Percentiles rank a stretch among this genome's conserved stretches.
Conservation (phyloP, 1,140 invertebrate species). For the Eciton burchellii region DNA sequence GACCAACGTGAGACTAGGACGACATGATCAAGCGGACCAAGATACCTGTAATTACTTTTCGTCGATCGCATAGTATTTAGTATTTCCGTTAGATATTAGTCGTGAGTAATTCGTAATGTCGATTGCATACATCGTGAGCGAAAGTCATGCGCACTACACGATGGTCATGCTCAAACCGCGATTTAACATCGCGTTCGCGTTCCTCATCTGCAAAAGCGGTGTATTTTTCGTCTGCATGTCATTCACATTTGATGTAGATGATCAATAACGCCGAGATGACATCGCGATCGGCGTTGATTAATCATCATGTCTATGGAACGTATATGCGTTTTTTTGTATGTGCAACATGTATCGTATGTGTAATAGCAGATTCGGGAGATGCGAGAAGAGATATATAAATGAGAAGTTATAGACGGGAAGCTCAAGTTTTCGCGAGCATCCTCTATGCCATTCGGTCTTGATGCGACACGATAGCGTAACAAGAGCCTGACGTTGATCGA, state of each 20-base stretch:
- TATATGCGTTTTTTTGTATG: not conserved
- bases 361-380: conserved; percentile 11
- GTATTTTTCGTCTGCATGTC: conserved; percentile 8
- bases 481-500: not conserved
- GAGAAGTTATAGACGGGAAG: too few relatives aligned
- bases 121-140: conserved; percentile 33
- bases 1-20: conserved; percentile 28
- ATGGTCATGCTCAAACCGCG: conserved; percentile 21
- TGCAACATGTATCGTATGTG: not conserved
- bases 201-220: conserved; percentile 3
- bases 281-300: conserved; percentile 29
- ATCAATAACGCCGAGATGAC: not conserved
- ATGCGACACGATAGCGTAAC: conserved; percentile 1
- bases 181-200: conserved; percentile 40
- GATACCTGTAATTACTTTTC: conserved; percentile 45
- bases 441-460: conserved; percentile 6
- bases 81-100: conserved; percentile 39
- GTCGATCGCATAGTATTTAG: conserved; percentile 51
- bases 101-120: conserved; percentile 6
- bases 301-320: conserved; percentile 3
- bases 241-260: conserved; percentile 9
- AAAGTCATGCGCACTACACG: conserved; percentile 42
- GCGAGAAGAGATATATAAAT: not conserved
- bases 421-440: not conserved
- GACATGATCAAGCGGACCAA: conserved; percentile 38